phyloP scores from a whole-genome alignment of 2,113 vertebrate species.

The Ursus arctos region DNA sequence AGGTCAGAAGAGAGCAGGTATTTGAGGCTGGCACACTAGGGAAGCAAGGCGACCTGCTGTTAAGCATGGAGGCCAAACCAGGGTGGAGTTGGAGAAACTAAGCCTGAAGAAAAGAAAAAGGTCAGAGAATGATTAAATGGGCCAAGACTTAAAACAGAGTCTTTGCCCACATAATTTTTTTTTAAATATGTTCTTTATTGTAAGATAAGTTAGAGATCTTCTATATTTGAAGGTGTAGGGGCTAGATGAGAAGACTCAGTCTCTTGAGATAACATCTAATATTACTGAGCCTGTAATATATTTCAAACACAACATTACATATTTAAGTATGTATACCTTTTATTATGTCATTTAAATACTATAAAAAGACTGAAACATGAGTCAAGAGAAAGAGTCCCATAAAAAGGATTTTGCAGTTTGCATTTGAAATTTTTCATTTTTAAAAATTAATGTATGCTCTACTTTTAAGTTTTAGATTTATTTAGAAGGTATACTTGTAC shows the following conservation, averaged over 20 bases:
- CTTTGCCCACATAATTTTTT: not conserved
- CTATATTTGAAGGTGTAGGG: not conserved
- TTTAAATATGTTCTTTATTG: not conserved
- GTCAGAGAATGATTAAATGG: not conserved
- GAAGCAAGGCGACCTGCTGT: not conserved
- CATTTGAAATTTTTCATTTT: conserved; percentile 8
- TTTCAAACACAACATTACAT: not conserved
- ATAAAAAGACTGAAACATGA: not conserved
- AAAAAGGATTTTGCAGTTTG: not conserved
- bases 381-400: not conserved
- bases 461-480: not conserved
- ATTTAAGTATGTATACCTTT: not conserved
- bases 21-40: not conserved
- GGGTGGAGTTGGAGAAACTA: not conserved
- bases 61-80: not conserved
- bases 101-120: not conserved
- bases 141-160: not conserved
- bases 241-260: not conserved
- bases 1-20: not conserved
- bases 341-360: not conserved
- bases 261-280: not conserved
- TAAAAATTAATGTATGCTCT: not conserved
- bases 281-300: not conserved
- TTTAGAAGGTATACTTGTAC: conserved; percentile 30
- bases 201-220: not conserved